Conservation (phyloP, 2,797 vertebrate species). For the Fistularia tabacaria region DNA sequence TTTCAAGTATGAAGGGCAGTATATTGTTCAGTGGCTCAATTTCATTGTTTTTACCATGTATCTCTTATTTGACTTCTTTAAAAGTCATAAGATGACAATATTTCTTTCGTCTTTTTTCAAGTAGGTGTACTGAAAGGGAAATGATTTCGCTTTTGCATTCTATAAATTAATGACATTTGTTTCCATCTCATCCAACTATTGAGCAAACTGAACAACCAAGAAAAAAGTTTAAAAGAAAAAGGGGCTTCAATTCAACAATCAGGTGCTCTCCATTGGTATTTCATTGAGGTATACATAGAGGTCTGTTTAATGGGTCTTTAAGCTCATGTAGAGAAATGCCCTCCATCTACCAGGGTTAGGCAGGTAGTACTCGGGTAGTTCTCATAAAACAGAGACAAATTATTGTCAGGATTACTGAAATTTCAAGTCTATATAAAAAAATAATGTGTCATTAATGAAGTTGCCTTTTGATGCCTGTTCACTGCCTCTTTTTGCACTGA, state of each 20-base stretch:
- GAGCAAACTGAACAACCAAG: constrained; percentile 14
- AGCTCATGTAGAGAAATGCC: constrained; percentile 71
- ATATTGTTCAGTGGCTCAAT: constrained; percentile 61
- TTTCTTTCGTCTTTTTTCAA: constrained; percentile 33
- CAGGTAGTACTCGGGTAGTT: constrained; percentile 65
- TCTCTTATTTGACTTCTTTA: constrained; percentile 49
- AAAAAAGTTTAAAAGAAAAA: constrained; percentile 18
- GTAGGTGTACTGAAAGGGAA: constrained; percentile 1
- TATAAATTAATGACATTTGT: constrained; percentile 21
- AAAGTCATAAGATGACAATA: constrained; percentile 48
- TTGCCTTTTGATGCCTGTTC: constrained; percentile 60
- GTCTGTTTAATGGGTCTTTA: constrained; percentile 62
- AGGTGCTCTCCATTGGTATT: constrained; percentile 64
- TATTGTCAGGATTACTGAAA: constrained; percentile 61
- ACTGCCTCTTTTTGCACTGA: constrained; percentile 55
- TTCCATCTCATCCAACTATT: constrained; percentile 25
- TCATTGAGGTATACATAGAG: constrained; percentile 59
- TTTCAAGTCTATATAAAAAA: constrained; percentile 66
- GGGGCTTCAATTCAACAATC: constrained; percentile 36
- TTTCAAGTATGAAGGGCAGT: constrained; percentile 71
- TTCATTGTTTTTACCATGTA: constrained; percentile 53
- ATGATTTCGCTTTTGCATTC: constrained; percentile 14
- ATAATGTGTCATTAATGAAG: constrained; percentile 68
- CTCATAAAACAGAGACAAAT: constrained; percentile 71
- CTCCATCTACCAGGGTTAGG: constrained; percentile 47